A percentile compares a stretch with the other conserved stretches of the same genome.
Conservation (phyloP, 2,888 invertebrate species). For the Caenorhabditis sinica region DNA sequence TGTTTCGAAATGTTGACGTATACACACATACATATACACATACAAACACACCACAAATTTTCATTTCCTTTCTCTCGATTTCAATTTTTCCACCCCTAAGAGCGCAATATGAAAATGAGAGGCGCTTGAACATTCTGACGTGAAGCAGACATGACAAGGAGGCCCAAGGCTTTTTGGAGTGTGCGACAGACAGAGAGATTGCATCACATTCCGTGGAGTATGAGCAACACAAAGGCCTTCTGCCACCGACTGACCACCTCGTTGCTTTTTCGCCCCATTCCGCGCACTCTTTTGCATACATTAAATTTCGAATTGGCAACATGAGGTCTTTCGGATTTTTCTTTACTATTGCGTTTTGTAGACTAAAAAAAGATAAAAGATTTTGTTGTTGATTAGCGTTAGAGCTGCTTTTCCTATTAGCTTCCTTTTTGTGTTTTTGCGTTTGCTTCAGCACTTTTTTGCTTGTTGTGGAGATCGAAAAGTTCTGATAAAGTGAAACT, state of each 20-base stretch:
- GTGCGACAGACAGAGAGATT: slow-evolving; percentile 53
- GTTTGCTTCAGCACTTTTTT: neutral
- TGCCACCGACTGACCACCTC: slow-evolving; percentile 19
- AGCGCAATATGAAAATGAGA: slow-evolving; percentile 24
- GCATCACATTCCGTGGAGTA: slow-evolving; percentile 58
- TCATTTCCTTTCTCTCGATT: slow-evolving; percentile 3
- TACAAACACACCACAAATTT: slow-evolving; percentile 1
- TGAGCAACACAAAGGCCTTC: slow-evolving; percentile 60
- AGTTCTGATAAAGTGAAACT: neutral
- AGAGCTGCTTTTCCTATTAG: neutral
- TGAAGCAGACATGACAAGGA: slow-evolving; percentile 36
- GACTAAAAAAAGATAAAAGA: too few species aligned
- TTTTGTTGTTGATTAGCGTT: neutral
- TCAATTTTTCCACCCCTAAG: neutral
- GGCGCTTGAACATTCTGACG: slow-evolving; percentile 26
- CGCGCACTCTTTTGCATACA: slow-evolving; percentile 40
- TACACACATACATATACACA: neutral
- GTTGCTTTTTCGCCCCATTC: neutral
- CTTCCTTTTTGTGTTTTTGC: neutral
- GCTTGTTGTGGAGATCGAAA: neutral
- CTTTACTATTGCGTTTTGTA: neutral
- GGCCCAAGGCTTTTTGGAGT: slow-evolving; percentile 24
- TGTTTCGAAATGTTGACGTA: neutral
- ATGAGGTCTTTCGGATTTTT: neutral
- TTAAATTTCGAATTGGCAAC: slow-evolving; percentile 24